phyloP scores from a whole-genome alignment of 2,888 invertebrate genomes.

The Neoaliturus tenellus region DNA sequence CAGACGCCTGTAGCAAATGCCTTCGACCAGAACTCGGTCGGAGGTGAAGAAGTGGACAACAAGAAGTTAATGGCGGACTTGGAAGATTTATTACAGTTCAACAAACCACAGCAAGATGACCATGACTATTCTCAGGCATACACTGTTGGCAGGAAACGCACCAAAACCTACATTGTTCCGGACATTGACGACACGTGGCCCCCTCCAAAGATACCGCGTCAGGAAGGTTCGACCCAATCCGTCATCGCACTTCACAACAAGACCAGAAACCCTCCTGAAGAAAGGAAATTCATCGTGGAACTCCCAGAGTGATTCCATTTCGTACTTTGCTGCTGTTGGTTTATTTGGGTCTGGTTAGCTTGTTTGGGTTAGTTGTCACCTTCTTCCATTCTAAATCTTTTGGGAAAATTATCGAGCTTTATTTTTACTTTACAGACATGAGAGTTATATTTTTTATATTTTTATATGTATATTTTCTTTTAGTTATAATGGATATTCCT shows the following conservation, averaged over 20 bases:
- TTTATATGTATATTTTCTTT: constrained; percentile 26
- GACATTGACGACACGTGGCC: constrained; percentile 64
- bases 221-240: neutral
- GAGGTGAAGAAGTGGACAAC: constrained; percentile 59
- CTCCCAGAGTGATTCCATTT: constrained; percentile 19
- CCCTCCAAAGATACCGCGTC: constrained; percentile 59
- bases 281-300: constrained; percentile 29
- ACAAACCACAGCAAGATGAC: constrained; percentile 59
- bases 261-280: constrained; percentile 22
- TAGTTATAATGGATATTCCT: constrained; percentile 10
- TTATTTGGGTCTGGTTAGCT: constrained; percentile 45
- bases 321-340: constrained; percentile 32
- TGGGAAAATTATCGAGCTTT: constrained; percentile 34
- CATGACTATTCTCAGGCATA: constrained; percentile 63
- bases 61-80: constrained; percentile 62
- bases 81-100: constrained; percentile 64
- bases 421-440: constrained; percentile 29
- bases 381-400: neutral
- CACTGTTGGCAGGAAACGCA: constrained; percentile 47
- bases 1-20: constrained; percentile 59
- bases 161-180: constrained; percentile 58
- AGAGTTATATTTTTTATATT: constrained; percentile 33
- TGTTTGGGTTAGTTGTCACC: constrained; percentile 33
- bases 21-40: constrained; percentile 60
- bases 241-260: constrained; percentile 19